Evolutionary conservation across 2,888 invertebrate genomes (phyloP), one percentile per base, ranked within the genome.

Genomic region (Asteroscopus sphinx): DNA sequence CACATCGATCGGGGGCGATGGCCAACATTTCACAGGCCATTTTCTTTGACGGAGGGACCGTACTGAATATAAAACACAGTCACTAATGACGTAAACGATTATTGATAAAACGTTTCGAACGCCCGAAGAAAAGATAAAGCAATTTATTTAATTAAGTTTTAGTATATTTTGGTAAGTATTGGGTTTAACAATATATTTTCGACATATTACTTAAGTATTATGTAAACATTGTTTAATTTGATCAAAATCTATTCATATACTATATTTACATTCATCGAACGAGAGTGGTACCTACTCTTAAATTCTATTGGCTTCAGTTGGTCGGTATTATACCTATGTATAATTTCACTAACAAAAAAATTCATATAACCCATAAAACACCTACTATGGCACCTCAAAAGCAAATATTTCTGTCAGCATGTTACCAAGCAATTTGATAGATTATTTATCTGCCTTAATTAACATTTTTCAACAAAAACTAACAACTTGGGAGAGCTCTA

Each of bases 11-110:
- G 64, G 35, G 49, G 65, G 39, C 62, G 60, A 52, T 67, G 64
- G 72, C 56, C 69, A 67, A 58, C 67, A 49, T 79, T 78, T 76
- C 59, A 65, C 72, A 77, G 68, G 56, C 68, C 66, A 80, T 81
- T 82, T 82, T 80, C 72, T 71, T 61, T 68, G 56, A 66, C 54
- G 74, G 35, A 63, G 65, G 69, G 69, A 72, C 62, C 72, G 80
- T 72, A 79, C 76, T 76, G 81, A 86, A 86, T 84, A 85, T 81
- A 83, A 83, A 85, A 79, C 73, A 77, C 70, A 64, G 70, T 75
- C 78, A 53, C 84, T 86, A 87, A 87, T 85, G 85, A 84, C 77
- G 73, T 77, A 82, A 85, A 85, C 84, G 80, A 85, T 85, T 83
- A 84, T 82, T 82, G 82, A 80, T 80, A 78, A 73, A 81, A 77